These are phyloP conservation scores for Melanargia galathea DNA, from an alignment of 2,888 invertebrate species.

Conservation along the genomic window DNA sequence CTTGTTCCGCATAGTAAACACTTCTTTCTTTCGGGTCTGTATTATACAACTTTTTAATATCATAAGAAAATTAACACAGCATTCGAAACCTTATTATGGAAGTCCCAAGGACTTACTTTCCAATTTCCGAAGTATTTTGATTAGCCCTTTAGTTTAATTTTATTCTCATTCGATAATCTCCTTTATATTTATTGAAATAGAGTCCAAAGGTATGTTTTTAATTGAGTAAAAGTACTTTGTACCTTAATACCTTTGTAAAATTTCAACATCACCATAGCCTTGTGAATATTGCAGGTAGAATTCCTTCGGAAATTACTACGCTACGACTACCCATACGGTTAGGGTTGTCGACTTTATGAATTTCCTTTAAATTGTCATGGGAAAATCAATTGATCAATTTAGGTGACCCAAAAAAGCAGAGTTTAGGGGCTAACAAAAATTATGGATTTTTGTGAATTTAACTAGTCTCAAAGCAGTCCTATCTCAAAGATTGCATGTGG, in stretches of 20 bases:
- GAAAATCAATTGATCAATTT: background rate
- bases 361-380: background rate
- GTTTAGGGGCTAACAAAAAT: background rate
- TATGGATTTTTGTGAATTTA: background rate
- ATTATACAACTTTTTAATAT: conserved; percentile 5
- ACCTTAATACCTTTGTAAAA: conserved; percentile 26
- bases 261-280: conserved; percentile 36
- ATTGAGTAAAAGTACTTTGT: conserved; percentile 34
- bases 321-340: conserved; percentile 19
- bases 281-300: conserved; percentile 37
- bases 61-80: background rate
- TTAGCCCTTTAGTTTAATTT: conserved; percentile 26
- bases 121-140: conserved; percentile 16
- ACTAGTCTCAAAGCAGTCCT: background rate
- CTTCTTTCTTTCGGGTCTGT: background rate
- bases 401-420: background rate
- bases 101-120: conserved; percentile 6
- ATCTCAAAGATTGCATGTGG: too few relatives aligned
- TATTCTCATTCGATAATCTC: conserved; percentile 16
- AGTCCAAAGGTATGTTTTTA: conserved; percentile 11
- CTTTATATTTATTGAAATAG: conserved; percentile 20
- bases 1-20: conserved; percentile 2
- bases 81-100: conserved; percentile 7
- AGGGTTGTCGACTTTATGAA: conserved; percentile 13
- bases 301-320: conserved; percentile 33